Evolutionary conservation across 2,113 vertebrate genomes (phyloP).

Genomic region (Otis tarda): DNA sequence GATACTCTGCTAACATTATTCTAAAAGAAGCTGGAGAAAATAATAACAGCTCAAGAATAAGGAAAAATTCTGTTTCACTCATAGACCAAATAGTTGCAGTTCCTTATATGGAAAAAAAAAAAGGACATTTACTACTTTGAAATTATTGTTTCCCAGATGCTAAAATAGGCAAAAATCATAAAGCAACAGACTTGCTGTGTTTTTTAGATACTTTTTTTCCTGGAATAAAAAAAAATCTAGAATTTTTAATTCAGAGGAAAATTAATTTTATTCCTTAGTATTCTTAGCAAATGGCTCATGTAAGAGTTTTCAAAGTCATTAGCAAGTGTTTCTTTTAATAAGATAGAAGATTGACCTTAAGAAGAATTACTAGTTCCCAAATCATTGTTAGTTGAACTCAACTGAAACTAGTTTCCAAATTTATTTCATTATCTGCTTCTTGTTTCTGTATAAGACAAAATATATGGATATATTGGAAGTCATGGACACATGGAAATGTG

Average conservation of each 20-base stretch:
- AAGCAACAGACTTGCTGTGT: background rate
- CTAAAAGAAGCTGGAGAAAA: too few relatives aligned
- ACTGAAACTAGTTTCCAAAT: background rate
- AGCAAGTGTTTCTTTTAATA: constrained; percentile 1
- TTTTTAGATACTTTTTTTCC: background rate
- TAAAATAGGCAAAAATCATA: background rate
- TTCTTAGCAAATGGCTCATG: constrained; percentile 29
- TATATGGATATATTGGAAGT: background rate
- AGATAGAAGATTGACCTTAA: background rate
- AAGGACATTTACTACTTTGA: background rate
- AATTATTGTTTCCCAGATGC: background rate
- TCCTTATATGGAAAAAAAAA: background rate
- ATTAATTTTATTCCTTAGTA: background rate
- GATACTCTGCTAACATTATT: too few relatives aligned
- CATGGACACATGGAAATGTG: background rate
- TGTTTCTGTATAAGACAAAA: background rate
- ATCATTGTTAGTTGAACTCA: background rate
- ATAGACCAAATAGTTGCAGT: background rate
- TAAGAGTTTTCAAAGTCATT: constrained; percentile 15
- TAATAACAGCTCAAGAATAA: too few relatives aligned
- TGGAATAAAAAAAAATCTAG: background rate
- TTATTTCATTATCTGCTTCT: background rate
- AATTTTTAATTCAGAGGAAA: constrained; percentile 18
- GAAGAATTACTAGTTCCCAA: background rate
- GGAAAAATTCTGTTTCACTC: background rate